phyloP scores from a whole-genome alignment of 2,797 vertebrate species.

The Paguma larvata region DNA sequence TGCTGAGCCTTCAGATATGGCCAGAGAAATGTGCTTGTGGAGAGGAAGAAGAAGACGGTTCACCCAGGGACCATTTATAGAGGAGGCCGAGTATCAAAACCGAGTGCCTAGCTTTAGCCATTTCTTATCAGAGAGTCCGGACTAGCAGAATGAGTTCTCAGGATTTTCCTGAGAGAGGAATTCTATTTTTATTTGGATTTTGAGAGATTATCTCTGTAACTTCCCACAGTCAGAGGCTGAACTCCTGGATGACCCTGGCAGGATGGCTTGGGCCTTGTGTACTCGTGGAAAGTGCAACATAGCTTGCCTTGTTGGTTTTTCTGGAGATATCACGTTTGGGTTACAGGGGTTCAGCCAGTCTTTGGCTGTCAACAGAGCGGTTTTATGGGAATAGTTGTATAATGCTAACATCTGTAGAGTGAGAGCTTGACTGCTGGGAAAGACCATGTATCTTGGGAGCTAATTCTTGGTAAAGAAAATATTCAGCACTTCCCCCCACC shows the following conservation, averaged over 20 bases:
- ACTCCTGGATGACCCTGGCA: background rate
- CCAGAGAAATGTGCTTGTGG: background rate
- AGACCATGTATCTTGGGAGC: background rate
- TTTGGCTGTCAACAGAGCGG: constrained; percentile 1
- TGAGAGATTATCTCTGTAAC: constrained; percentile 19
- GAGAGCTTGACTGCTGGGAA: constrained; percentile 13
- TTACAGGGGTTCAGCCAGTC: constrained; percentile 38
- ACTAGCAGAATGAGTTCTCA: background rate
- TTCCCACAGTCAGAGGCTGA: constrained; percentile 54
- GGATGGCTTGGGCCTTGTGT: background rate
- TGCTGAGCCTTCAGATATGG: background rate
- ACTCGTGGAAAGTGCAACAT: background rate
- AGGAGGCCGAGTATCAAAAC: background rate
- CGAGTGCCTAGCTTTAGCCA: background rate
- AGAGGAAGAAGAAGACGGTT: background rate
- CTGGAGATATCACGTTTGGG: constrained; percentile 56
- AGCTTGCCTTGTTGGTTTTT: constrained; percentile 41
- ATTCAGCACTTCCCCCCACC: background rate
- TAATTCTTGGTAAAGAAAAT: constrained; percentile 12
- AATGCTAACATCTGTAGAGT: constrained; percentile 61
- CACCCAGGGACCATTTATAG: background rate
- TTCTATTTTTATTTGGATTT: constrained; percentile 25
- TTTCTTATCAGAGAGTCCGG: constrained; percentile 5
- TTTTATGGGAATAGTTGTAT: constrained; percentile 70
- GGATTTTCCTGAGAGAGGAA: constrained; percentile 28